These are phyloP conservation scores for Vanessa cardui DNA, from an alignment of 2,888 invertebrate genomes.

Conservation along the genomic window DNA sequence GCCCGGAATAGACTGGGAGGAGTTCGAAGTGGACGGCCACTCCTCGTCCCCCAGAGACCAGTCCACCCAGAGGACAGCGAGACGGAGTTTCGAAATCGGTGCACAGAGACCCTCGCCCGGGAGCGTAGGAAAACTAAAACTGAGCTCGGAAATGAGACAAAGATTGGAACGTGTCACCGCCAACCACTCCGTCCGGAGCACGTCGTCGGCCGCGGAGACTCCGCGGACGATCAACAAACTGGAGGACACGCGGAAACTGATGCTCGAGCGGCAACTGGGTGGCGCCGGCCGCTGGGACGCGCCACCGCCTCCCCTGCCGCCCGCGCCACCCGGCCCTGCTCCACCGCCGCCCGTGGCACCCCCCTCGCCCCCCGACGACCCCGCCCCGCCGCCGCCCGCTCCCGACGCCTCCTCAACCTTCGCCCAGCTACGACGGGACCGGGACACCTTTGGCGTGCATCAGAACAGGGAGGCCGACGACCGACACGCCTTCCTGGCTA, in stretches of 20 bases:
- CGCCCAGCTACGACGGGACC: slow-evolving; percentile 86
- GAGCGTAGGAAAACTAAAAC: slow-evolving; percentile 94
- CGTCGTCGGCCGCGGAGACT: slow-evolving; percentile 87
- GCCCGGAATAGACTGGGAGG: slow-evolving; percentile 91
- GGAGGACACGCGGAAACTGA: slow-evolving; percentile 92
- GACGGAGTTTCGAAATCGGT: slow-evolving; percentile 90
- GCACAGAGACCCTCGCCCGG: slow-evolving; percentile 92
- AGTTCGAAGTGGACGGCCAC: slow-evolving; percentile 88
- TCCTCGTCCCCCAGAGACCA: slow-evolving; percentile 68
- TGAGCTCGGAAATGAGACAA: slow-evolving; percentile 96
- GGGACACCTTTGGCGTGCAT: slow-evolving; percentile 88
- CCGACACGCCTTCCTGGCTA: slow-evolving; percentile 78
- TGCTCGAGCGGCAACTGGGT: slow-evolving; percentile 93
- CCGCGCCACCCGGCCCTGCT: slow-evolving; percentile 84
- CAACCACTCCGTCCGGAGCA: slow-evolving; percentile 92
- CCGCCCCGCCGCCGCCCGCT: slow-evolving; percentile 85
- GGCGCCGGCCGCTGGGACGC: slow-evolving; percentile 85
- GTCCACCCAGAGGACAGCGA: slow-evolving; percentile 69
- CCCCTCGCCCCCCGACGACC: slow-evolving; percentile 79
- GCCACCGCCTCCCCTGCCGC: slow-evolving; percentile 86
- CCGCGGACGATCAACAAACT: slow-evolving; percentile 90
- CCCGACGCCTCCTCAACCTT: slow-evolving; percentile 83
- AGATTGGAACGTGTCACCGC: slow-evolving; percentile 94
- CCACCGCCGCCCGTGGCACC: slow-evolving; percentile 85
- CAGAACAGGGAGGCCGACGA: slow-evolving; percentile 84